Evolutionary conservation across 2,113 vertebrate species (phyloP), one percentile per base, ranked within the genome.

Genomic region (Benitochromis conjunctus): DNA sequence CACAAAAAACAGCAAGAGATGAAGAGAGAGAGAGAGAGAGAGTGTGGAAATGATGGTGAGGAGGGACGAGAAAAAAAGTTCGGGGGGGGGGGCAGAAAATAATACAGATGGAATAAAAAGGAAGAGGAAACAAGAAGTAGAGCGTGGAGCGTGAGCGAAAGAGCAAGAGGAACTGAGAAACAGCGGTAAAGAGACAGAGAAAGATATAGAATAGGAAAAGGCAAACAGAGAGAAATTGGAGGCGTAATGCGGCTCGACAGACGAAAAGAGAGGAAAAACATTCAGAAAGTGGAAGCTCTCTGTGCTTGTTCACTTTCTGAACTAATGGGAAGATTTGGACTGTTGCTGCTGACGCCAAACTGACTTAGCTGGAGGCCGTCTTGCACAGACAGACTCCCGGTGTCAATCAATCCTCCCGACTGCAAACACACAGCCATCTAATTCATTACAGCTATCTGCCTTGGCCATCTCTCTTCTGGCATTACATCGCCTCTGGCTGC

Each of bases 361-460:
- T 85, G 91, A 93, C 91, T 93, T 91, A 89, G 89, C 89, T 91
- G 83, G 81, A 88, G 89, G 93, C 84, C 48, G 62, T 84, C 82
- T 86, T 86, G 64, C 85, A 83, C 81, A 88, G 62, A 92, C 79
- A 90, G 86, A 79, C 87, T 89, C 88, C 84, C 31, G 26, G 82
- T 94, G 94, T 94, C 93, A 91, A 91, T 94, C 91, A 93, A 89
- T 88, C 88, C 83, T 87, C 66, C 83, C 89, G 89, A 89, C 93
- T 88, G 89, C 87, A 93, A 91, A 93, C 93, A 93, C 91, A 92
- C 88, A 90, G 56, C 82, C 84, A 87, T 91, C 90, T 92, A 88
- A 89, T 93, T 93, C 92, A 92, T 90, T 93, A 91, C 83, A 86
- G 89, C 88, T 93, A 92, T 94, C 92, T 91, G 83, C 81, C 85